Percentiles rank a stretch among this genome's conserved stretches.
phyloP scores from a whole-genome alignment of 2,113 vertebrate species.

The Perca fluviatilis region DNA sequence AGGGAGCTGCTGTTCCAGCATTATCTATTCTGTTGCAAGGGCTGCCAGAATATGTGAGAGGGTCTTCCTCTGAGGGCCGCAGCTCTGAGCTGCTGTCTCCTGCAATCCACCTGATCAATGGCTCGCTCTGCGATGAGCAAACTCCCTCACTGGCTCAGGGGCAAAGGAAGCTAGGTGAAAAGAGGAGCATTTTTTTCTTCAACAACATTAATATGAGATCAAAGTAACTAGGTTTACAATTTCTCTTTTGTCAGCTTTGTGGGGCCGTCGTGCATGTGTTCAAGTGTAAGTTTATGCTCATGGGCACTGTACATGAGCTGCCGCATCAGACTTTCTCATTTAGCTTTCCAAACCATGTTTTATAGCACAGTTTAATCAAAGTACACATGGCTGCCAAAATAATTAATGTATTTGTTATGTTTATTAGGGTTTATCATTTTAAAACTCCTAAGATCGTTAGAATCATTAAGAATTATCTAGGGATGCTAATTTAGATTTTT shows the following conservation, averaged over 20 bases:
- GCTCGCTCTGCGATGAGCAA: slow-evolving; percentile 55
- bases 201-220: slow-evolving; percentile 52
- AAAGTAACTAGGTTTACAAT: slow-evolving; percentile 40
- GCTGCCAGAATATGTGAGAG: slow-evolving; percentile 77
- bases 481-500: no score
- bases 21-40: slow-evolving; percentile 86
- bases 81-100: slow-evolving; percentile 74
- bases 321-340: background rate
- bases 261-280: background rate
- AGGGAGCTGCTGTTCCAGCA: slow-evolving; percentile 74
- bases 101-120: slow-evolving; percentile 81
- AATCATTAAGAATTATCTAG: background rate
- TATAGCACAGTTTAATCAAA: background rate
- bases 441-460: background rate
- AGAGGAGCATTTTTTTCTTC: slow-evolving; percentile 34
- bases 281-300: background rate
- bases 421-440: background rate
- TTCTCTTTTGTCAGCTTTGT: slow-evolving; percentile 25
- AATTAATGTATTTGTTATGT: background rate
- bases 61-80: slow-evolving; percentile 76
- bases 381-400: background rate
- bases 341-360: slow-evolving; percentile 11
- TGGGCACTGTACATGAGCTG: background rate
- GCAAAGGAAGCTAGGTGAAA: slow-evolving; percentile 40
- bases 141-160: slow-evolving; percentile 49